Base-by-base conservation (phyloP, 2,888 invertebrate species). In the Drosophila demipolita region DNA sequence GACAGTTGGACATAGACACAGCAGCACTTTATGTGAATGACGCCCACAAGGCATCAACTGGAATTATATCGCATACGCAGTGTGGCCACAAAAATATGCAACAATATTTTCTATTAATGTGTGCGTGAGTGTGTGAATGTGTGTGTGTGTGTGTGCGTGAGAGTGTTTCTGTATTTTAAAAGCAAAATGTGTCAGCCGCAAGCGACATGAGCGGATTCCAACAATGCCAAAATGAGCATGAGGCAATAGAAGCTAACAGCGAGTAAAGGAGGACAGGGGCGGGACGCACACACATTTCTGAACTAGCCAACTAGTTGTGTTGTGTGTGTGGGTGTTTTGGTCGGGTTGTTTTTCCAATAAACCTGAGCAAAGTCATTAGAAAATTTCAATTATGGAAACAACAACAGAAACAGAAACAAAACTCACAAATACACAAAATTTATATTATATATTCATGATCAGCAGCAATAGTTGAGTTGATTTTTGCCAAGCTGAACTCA, bases 321-420 rank as follows among this genome's bases (percentile, higher is more conserved):
- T 59, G 35, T 8, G 11, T 17, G 33, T 54, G 52, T 52, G 62
- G 38, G 32, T 48, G 17, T 65, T 42, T 61, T 50, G 50, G 32
- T 32, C 45, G 73, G 70, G 59, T 76, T 86, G 73, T 78, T 67
- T 82, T 73, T 73, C 70, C 82, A 83, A 78, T 86, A 86, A 82
- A 82, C 80, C 82, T 80, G 74, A 70, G 75, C 71, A 77, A 83
- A 82, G 80, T 78, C 82, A 86, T 87, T 86, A 79, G 87, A 78
- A 83, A 84, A 71, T 82, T 86, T 86, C 88, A 87, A 86, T 88
- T 88, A 87, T 88, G 76, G 79, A 80, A 82, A 82, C 80, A 80
- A 58, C 50, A 73, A 60, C 42, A 17, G 66, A 40, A 32, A 52
- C 59, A 48, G 55, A 72, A 73, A 60, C 70, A 64, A 65, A 50